Base-by-base conservation (phyloP, 1,140 invertebrate species). In the Zaprionus ghesquierei region DNA sequence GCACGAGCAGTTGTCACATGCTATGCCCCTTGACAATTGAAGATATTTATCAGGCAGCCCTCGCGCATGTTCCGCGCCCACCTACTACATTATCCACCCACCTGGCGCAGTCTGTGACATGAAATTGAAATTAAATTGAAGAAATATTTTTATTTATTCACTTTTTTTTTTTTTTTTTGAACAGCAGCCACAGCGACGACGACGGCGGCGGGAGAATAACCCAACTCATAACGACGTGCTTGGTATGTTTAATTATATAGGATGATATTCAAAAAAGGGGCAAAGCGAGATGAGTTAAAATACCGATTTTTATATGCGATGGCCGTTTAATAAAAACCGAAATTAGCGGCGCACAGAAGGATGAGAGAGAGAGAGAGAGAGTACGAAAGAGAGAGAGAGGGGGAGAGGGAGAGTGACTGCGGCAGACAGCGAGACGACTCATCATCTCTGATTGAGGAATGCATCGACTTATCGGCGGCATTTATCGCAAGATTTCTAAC, bases 81-180 rank as follows among this genome's bases (percentile, higher is more conserved):
- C 31, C 59, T 63, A 61, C 59, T 63, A 61, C 15, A 31, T 46
- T 41, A 58, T 68, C 71, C 75, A 63, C 59, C 64, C 64, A 69
- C 70, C 58, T 62, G 75, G 15, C 41, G 41, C 20, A 46, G 41
- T 76, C 53, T 86, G 81, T 86, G 81, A 86, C 81, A 86, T 82
- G 81, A 87, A 86, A 89, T 82, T 89, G 64, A 87, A 86, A 86
- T 86, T 78, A 78, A 75, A 85, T 87, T 69, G 58, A 76, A 87
- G 78, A 74, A 69, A 59, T 74, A 59, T 69, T 75, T 79, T 79
- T 65, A 56, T 38, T 0, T 38, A 27, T 3, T 0, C 0, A 27
- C 25, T 8, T 29, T 8, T 29, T 8, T 15, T 6, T 38, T 15
- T 18, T 15, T 9, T 38, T 2, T 33, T 33, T 33, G 12, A 15